Percentiles rank a stretch among this genome's conserved stretches.
Conservation (phyloP, 2,888 invertebrate species). For the Sicus ferrugineus region DNA sequence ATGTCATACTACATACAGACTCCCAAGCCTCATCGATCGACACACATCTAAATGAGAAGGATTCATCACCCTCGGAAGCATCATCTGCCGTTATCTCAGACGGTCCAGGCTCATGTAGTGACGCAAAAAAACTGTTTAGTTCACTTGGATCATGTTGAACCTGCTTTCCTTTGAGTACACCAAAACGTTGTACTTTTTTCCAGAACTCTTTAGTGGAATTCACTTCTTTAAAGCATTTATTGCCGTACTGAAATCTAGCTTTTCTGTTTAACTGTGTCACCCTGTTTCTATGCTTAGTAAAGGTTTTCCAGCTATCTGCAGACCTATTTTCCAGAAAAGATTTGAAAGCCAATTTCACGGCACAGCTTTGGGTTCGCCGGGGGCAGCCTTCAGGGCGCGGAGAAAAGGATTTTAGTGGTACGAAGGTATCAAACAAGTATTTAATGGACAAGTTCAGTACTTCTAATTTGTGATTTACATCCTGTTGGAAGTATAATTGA, state of each 20-base stretch:
- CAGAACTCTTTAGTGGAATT: neutral
- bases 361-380: too few species aligned
- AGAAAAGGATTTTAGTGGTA: too few species aligned
- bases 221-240: neutral
- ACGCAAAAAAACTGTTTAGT: neutral
- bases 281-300: neutral
- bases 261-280: neutral
- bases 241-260: neutral
- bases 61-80: neutral
- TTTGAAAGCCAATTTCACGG: neutral
- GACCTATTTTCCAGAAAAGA: neutral
- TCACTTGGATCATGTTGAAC: neutral
- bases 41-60: neutral
- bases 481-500: neutral
- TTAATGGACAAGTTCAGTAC: neutral
- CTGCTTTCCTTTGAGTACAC: neutral
- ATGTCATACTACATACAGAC: neutral
- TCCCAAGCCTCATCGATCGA: neutral
- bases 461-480: neutral
- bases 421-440: neutral
- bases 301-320: neutral
- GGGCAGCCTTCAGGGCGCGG: too few species aligned
- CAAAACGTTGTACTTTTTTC: neutral
- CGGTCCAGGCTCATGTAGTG: neutral
- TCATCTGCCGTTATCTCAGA: neutral